A percentile compares a stretch with the other conserved stretches of the same genome.
These are phyloP conservation scores for Phocides pigmalion DNA, from an alignment of 1,140 invertebrate species.

Conservation along the genomic window DNA sequence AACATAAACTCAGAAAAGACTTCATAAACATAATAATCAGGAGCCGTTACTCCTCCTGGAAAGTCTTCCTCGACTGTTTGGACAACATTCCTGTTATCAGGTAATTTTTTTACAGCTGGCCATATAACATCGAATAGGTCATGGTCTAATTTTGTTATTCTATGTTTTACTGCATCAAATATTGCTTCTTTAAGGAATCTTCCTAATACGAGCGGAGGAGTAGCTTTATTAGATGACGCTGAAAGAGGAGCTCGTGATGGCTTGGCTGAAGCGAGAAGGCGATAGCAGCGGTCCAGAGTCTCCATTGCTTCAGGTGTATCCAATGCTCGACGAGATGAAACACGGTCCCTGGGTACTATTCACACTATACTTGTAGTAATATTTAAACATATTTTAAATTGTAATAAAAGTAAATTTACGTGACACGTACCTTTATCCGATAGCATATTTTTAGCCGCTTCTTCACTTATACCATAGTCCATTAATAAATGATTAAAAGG, in stretches of 20 bases:
- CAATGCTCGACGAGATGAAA: slow-evolving; percentile 88
- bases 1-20: slow-evolving; percentile 91
- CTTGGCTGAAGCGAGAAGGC: slow-evolving; percentile 85
- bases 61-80: slow-evolving; percentile 87
- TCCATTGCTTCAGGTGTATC: slow-evolving; percentile 87
- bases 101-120: slow-evolving; percentile 90
- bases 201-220: slow-evolving; percentile 86
- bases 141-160: slow-evolving; percentile 90
- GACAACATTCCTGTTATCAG: slow-evolving; percentile 83
- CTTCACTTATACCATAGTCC: slow-evolving; percentile 88
- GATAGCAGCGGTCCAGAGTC: slow-evolving; percentile 89
- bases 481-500: slow-evolving; percentile 87
- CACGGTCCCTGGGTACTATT: slow-evolving; percentile 87
- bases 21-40: slow-evolving; percentile 92
- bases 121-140: slow-evolving; percentile 92
- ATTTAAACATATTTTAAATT: slow-evolving; percentile 24
- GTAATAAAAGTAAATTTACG: slow-evolving; percentile 7
- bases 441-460: slow-evolving; percentile 87
- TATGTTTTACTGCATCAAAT: slow-evolving; percentile 88
- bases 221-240: slow-evolving; percentile 84
- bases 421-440: slow-evolving; percentile 88
- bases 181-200: slow-evolving; percentile 87
- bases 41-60: slow-evolving; percentile 89
- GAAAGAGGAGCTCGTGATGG: slow-evolving; percentile 82
- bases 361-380: slow-evolving; percentile 44